Percentiles rank a stretch among this genome's conserved stretches.
These are phyloP conservation scores for Calycopis cecrops DNA, from an alignment of 1,140 invertebrate species.

Conservation along the genomic window DNA sequence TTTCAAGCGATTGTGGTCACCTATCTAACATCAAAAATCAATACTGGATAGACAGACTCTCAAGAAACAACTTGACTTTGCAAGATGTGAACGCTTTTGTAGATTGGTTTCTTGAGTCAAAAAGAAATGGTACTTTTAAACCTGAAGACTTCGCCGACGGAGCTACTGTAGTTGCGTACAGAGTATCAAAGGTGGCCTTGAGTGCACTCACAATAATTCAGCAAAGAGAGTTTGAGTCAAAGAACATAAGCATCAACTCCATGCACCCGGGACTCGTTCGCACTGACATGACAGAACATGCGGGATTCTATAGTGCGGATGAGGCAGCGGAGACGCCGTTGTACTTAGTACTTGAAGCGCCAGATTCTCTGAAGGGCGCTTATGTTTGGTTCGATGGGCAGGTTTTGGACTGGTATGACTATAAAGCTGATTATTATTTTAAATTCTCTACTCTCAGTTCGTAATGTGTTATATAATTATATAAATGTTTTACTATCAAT, in stretches of 20 bases:
- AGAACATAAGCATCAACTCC: no score
- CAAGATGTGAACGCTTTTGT: slow-evolving; percentile 77
- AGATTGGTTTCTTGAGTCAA: slow-evolving; percentile 77
- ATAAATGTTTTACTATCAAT: no score
- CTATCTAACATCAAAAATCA: slow-evolving; percentile 74
- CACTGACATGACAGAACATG: no score
- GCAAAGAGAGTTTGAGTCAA: no score
- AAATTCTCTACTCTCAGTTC: slow-evolving; percentile 20
- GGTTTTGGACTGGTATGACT: slow-evolving; percentile 57
- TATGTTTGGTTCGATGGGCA: slow-evolving; percentile 64
- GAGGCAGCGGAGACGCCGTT: slow-evolving; percentile 74
- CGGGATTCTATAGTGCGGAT: slow-evolving; percentile 79
- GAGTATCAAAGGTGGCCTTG: no score
- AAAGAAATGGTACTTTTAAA: slow-evolving; percentile 53
- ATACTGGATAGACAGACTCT: slow-evolving; percentile 73
- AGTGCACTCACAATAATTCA: no score
- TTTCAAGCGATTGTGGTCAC: no score
- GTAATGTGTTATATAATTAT: no score
- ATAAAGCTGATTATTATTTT: slow-evolving; percentile 45
- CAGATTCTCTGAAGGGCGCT: slow-evolving; percentile 44
- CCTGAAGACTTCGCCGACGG: slow-evolving; percentile 62
- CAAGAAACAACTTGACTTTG: slow-evolving; percentile 71
- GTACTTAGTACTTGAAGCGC: slow-evolving; percentile 54
- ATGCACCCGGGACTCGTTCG: no score
- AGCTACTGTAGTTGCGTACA: slow-evolving; percentile 77